Conservation (phyloP, 2,797 vertebrate genomes). For the Onychomys torridus region DNA sequence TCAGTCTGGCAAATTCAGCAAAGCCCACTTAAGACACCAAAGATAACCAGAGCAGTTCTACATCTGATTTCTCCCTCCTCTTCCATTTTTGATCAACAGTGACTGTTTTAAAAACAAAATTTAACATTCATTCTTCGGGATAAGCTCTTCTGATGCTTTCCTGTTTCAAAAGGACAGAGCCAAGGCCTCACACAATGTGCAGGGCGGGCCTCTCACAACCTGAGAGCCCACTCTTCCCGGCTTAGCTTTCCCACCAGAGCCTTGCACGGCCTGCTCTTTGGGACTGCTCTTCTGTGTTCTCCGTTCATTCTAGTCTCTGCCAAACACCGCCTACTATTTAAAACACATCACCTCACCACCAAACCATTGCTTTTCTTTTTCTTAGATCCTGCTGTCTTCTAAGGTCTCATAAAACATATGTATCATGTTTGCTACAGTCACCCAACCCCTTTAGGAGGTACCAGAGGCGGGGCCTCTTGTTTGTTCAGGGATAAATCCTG, state of each 20-base stretch:
- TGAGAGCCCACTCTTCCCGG: background rate
- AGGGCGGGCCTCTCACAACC: background rate
- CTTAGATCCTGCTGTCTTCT: background rate
- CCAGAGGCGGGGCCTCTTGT: background rate
- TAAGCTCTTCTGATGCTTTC: background rate
- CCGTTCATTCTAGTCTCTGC: background rate
- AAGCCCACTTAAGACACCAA: background rate
- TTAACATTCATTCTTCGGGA: background rate
- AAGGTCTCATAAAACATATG: background rate
- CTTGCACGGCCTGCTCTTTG: background rate
- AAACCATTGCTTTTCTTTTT: background rate
- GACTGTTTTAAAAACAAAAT: slow-evolving; percentile 19
- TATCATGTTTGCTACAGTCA: background rate
- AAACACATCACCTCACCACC: background rate
- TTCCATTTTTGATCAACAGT: background rate
- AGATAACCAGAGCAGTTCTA: background rate
- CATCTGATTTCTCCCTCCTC: background rate
- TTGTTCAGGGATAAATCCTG: background rate
- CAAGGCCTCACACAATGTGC: background rate
- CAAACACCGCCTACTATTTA: background rate
- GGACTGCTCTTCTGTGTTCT: background rate
- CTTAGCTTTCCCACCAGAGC: background rate
- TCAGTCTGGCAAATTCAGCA: background rate
- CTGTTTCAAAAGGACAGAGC: background rate
- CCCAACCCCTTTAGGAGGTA: background rate